Conservation (phyloP, 2,888 invertebrate genomes). For the Tachina lurida region DNA sequence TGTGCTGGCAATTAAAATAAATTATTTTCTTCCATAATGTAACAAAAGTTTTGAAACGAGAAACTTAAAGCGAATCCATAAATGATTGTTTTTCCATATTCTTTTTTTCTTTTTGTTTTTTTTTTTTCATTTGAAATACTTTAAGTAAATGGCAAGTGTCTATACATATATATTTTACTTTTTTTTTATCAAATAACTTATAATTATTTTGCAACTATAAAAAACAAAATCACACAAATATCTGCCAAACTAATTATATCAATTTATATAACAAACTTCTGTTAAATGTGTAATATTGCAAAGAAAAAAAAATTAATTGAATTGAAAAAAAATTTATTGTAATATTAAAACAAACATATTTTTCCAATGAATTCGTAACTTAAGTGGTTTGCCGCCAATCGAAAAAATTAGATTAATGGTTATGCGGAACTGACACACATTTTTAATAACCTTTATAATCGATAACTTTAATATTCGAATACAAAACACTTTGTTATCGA, state of each 20-base stretch:
- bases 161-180: not conserved
- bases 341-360: not conserved
- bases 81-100: conserved; percentile 48
- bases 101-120: not conserved
- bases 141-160: conserved; percentile 8
- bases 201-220: conserved; percentile 23
- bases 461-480: no score
- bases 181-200: conserved; percentile 4
- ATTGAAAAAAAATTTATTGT: not conserved
- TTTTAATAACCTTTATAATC: no score
- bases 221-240: conserved; percentile 1
- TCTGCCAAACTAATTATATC: conserved; percentile 38
- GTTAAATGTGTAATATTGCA: not conserved
- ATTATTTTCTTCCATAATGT: conserved; percentile 48
- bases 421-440: no score
- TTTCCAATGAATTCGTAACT: not conserved
- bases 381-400: no score
- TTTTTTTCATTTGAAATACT: not conserved
- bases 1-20: conserved; percentile 60
- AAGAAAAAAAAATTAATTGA: not conserved
- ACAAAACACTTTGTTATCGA: no score
- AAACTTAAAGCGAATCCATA: not conserved
- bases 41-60: conserved; percentile 18
- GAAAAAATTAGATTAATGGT: no score
- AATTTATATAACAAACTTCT: conserved; percentile 21